Conservation (phyloP, 2,113 vertebrate genomes). For the Vombatus ursinus region DNA sequence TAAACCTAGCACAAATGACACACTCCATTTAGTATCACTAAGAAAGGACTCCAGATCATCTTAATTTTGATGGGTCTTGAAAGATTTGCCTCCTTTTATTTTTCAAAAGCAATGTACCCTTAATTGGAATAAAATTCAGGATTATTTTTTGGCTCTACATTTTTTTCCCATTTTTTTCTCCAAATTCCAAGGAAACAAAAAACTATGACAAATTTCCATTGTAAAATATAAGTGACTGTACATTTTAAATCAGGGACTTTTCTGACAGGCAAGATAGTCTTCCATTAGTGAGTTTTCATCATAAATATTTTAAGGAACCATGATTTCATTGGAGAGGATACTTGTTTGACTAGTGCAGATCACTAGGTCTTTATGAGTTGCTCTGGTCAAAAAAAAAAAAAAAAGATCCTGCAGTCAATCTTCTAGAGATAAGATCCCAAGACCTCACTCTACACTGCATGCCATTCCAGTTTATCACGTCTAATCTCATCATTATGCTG, state of each 20-base stretch:
- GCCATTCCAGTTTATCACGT: background rate
- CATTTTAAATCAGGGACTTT: conserved; percentile 44
- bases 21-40: background rate
- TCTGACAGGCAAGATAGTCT: conserved; percentile 27
- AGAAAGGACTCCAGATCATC: conserved; percentile 8
- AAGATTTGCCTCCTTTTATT: conserved; percentile 4
- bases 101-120: background rate
- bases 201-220: background rate
- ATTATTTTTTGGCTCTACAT: background rate
- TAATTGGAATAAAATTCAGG: background rate
- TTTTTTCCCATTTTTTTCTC: background rate
- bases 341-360: background rate
- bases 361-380: background rate
- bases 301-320: background rate
- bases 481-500: background rate
- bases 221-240: background rate
- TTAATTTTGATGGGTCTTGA: conserved; percentile 18
- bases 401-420: no score
- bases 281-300: background rate
- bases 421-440: background rate
- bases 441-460: no score
- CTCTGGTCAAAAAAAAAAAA: background rate
- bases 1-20: conserved; percentile 8
- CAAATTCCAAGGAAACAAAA: conserved; percentile 18
- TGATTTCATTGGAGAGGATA: background rate